Evolutionary conservation across 2,888 invertebrate species (phyloP), one percentile per base, ranked within the genome.

Genomic region (Steromphala cineraria): DNA sequence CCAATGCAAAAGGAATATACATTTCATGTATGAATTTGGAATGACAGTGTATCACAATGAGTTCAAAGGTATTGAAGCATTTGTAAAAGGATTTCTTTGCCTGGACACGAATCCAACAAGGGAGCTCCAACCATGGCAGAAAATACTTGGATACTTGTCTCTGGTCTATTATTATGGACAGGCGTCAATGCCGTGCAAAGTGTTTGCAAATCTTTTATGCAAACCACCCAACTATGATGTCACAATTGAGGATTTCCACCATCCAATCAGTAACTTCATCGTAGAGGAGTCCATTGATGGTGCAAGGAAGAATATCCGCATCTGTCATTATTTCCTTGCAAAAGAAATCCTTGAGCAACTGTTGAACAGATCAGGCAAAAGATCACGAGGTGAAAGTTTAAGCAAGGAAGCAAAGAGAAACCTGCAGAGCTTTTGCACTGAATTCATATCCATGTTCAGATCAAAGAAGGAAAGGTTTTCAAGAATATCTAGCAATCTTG

Each of bases 121-220:
- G 21, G 80, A 84, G 7, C 74, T 86, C 15, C 40, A 53, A 1
- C 75, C 81, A 8, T 81, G 82, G 82, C 87, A 87, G 71, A 82
- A 56, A 40, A 76, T 80, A 24, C 81, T 87, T 21, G 84, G 81
- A 0, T 83, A 75, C 75, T 79, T 87, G 24, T 77, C 87, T 28
- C 78, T 87, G 8, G 83, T 83, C n/a, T 84, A 86, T 28, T 86
- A 82, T 56, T 87, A 87, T 74, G 86, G 85, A 0, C 87, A 87
- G 53, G 74, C 81, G 19, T 82, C 84, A 4, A 67, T 87, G 17
- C 84, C 87, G 21, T 84, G 84, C 55, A 83, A 84, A 21, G 85
- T 86, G 78, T 84, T 87, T 67, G 81, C 81, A 17, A 67, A 74
- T 28, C 74, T 86, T 10, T 75, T 86, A 21, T 62, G 74, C 3